Base-by-base conservation (phyloP, 2,888 invertebrate species). In the Drosophila paracracens region DNA sequence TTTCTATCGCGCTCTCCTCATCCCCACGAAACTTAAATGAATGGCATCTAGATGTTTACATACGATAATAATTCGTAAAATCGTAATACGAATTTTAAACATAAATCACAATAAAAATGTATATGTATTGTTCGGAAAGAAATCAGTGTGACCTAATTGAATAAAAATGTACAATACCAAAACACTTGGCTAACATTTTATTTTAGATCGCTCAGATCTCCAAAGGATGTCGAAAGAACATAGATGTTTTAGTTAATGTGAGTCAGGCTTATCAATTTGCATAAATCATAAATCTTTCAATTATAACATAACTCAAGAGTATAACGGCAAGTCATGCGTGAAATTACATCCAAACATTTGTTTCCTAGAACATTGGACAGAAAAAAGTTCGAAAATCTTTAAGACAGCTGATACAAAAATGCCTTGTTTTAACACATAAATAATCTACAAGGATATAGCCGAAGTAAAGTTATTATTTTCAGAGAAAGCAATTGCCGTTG, bases 101-200 rank as follows among this genome's bases (percentile, higher is more conserved):
- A 51, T 18, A 13, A 50, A 31, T 25, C 29, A 33, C 25, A 16
- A 18, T 6, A 43, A 6, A n/a, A n/a, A 40, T 11, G 11, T 46
- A 38, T 54, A 21, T 36, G 27, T 43, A 46, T 53, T 69, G 40
- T n/a, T 61, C 51, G 31, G 13, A 16, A 56, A 27, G 16, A 25
- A 18, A 66, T 71, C 59, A 51, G 63, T 60, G 48, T 61, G 74
- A 74, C 64, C 78, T 60, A 64, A 60, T 27, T 64, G 48, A 78
- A 73, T 53, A 77, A 38, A 73, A 61, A 43, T 35, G 51, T 38
- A 33, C 21, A 62, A 56, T 40, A 56, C 31, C 18, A 18, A 38
- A 54, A 27, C 16, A 27, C 25, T 50, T 27, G 18, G 10, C 18
- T 27, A 18, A 18, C 1, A 18, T 18, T 29, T 51, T 16, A 46